Evolutionary conservation across 2,113 vertebrate species (phyloP), one percentile per base, ranked within the genome.

Genomic region (Ovis canadensis): DNA sequence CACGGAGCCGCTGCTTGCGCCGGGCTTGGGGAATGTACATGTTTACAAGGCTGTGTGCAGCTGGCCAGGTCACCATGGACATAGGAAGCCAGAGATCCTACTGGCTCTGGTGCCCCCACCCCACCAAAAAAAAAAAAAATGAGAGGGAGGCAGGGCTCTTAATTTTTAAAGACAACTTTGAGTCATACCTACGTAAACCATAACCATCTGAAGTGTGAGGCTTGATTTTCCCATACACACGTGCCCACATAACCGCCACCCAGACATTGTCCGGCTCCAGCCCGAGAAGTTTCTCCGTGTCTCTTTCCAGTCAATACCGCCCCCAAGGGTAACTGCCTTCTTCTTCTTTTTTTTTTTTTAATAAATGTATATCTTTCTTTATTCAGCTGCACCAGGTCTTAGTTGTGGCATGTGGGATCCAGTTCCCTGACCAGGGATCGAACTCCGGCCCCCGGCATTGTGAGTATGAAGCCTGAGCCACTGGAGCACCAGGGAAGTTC

Each of bases 201-300:
- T 6, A 10, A 12, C 52, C 3, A 0, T 12, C 31, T 67, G 14
- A 43, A 17, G 48, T 2, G 14, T 0, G 3, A 55, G 9, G 25
- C 77, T 59, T 43, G 62, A 16, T 29, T 27, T n/a, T 48, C 29
- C 71, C 52, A 1, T 0, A 0, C 0, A 21, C 12, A 6, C 1
- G 7, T 13, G 4, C 13, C 29, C 27, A 12, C 0, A 0, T 27
- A 4, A 12, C 25, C 1, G 0, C 25, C 21, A 12, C n/a, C 67
- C 25, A 3, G 52, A 57, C 0, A 1, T 2, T 10, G 8, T 21
- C 1, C 5, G 0, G 3, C 10, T 31, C 45, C 15, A 45, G 85
- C 33, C n/a, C 71, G 36, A 8, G 57, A 27, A 25, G 19, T 1
- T 27, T 50, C 78, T 21, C 5, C 3, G 19, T 3, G 12, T 10